Evolutionary conservation across 92 coral and sea anemone genomes (phyloP), one percentile per base, ranked within the genome.

Genomic region (Zoanthus sansibaricus): DNA sequence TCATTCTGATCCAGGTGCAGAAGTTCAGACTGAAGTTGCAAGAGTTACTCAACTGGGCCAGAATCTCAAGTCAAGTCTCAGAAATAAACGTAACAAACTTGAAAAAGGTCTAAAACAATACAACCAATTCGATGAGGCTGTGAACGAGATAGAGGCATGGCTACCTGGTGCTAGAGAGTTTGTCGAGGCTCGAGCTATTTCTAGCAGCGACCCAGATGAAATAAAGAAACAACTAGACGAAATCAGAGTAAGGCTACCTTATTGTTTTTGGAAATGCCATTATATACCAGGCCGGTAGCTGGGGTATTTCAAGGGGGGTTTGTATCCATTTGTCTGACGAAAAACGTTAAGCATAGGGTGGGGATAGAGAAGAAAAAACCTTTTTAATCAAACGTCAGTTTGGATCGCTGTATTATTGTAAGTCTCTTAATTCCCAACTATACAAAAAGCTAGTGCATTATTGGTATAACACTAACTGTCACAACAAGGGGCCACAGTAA

Each of bases 21-120:
- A 92, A 79, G 97, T 97, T 51, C 99, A 97, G 82, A 88, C 91
- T 49, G 97, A 94, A 67, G 93, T 97, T 54, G 96, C 99, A 42
- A 91, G 92, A 52, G 99, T 97, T 71, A 93, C 90, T 20, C 99
- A 97, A 76, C 82, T 90, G 77, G 98, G 96, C 75, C 95, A 98
- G 11, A 87, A 91, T 37, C 92, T 97, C 83, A 88, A 93, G 18
- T 95, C 98, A 46, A 95, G 96, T 83, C 87, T 97, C 78, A 92
- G 93, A 33, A 89, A 90, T 86, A 94, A 92, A 56, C 99, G 94
- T 31, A 95, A 95, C 10, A 88, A 90, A 66, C 92, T 97, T 37
- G 92, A 90, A 71, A 87, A 95, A 83, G 97, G 98, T 56, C 94
- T 97, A 77, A 89, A 95, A 11, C 67, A 89, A 31, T 97, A 95